Conservation (phyloP, 2,888 invertebrate genomes). For the Fragum fragum region DNA sequence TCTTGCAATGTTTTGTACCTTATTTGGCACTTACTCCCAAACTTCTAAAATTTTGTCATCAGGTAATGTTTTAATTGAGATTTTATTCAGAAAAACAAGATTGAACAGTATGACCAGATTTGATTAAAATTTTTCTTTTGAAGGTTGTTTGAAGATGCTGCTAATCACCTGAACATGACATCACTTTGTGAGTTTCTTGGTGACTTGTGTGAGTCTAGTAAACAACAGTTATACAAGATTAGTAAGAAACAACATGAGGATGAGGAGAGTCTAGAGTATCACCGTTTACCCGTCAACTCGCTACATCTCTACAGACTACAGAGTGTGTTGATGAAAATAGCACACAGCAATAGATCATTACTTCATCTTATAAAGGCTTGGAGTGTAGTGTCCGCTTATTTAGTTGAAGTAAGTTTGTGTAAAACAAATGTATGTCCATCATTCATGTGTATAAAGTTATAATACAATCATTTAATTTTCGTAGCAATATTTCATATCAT, state of each 20-base stretch:
- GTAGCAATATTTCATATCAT: too few relatives aligned
- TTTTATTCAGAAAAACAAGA: too few relatives aligned
- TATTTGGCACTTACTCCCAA: too few relatives aligned
- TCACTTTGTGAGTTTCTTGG: slow-evolving; percentile 94
- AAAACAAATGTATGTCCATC: too few relatives aligned
- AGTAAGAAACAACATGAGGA: slow-evolving; percentile 48
- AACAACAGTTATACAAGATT: slow-evolving; percentile 90
- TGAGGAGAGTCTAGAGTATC: slow-evolving; percentile 72
- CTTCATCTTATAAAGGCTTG: slow-evolving; percentile 96
- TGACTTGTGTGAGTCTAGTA: slow-evolving; percentile 94
- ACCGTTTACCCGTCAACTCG: slow-evolving; percentile 80
- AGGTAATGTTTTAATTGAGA: too few relatives aligned
- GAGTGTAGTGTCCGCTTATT: slow-evolving; percentile 96
- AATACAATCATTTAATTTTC: too few relatives aligned
- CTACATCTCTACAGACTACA: slow-evolving; percentile 93
- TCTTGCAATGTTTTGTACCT: too few relatives aligned
- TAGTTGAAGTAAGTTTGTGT: slow-evolving; percentile 92
- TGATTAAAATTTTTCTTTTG: slow-evolving; percentile 36
- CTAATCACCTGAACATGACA: slow-evolving; percentile 94
- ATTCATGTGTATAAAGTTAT: too few relatives aligned
- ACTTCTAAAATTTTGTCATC: too few relatives aligned
- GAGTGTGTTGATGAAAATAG: slow-evolving; percentile 95
- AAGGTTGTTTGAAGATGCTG: slow-evolving; percentile 95
- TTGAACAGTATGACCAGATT: too few relatives aligned
- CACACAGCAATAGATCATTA: slow-evolving; percentile 94